These are phyloP conservation scores for Leptocoma aspasia DNA, from an alignment of 2,113 vertebrate species.

Conservation along the genomic window DNA sequence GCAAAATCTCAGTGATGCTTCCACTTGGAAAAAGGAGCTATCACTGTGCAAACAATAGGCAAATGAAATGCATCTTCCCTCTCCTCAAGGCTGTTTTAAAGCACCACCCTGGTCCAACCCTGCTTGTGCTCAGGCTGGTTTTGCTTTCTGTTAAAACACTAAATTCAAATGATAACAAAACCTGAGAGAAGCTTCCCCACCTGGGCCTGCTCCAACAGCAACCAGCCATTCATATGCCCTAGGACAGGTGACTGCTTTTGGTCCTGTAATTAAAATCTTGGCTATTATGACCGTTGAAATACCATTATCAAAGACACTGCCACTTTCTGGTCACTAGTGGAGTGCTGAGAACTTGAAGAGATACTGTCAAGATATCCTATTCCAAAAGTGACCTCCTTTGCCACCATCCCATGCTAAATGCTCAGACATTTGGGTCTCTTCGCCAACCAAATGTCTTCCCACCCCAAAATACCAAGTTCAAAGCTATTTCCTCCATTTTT, in stretches of 20 bases:
- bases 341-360: conserved; percentile 1
- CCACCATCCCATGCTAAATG: neutral
- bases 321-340: neutral
- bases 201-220: neutral
- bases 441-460: neutral
- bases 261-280: neutral
- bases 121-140: neutral
- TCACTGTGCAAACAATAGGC: conserved; percentile 1
- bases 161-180: neutral
- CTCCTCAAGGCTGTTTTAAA: neutral
- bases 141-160: neutral
- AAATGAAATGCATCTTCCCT: neutral
- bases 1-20: neutral
- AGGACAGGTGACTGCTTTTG: conserved; percentile 7
- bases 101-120: neutral
- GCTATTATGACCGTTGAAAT: neutral
- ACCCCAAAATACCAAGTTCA: neutral
- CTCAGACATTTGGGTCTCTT: neutral
- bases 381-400: neutral
- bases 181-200: neutral
- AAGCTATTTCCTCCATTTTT: neutral
- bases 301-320: neutral
- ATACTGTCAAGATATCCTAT: neutral
- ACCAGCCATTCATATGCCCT: neutral
- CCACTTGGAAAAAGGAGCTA: neutral